Evolutionary conservation across 2,797 vertebrate genomes (phyloP).

Genomic region (Petrocephalus schoutedeni): DNA sequence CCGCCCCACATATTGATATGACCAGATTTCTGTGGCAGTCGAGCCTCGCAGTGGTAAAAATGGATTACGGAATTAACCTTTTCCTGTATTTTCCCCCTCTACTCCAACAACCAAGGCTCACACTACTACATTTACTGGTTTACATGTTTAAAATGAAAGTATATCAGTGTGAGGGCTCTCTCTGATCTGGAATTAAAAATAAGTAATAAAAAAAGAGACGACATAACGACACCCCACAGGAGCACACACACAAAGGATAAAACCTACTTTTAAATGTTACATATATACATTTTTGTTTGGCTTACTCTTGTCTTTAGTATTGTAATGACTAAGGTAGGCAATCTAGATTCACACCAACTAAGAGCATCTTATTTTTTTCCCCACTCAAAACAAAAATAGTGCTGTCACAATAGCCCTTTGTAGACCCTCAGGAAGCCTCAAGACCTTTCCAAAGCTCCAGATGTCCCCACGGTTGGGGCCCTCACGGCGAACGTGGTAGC

Average conservation of each 20-base stretch:
- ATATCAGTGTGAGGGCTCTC: not conserved
- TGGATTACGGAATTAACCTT: constrained; percentile 23
- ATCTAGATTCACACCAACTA: not conserved
- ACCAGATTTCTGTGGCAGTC: constrained; percentile 49
- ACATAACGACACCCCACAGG: not conserved
- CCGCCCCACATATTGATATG: constrained; percentile 25
- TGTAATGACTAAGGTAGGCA: not conserved
- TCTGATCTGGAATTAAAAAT: not conserved
- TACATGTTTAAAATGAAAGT: not conserved
- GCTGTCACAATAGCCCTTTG: constrained; percentile 5
- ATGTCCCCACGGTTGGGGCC: constrained; percentile 12
- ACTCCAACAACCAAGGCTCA: not conserved
- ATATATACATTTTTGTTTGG: not conserved
- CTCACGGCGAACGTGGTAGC: not conserved
- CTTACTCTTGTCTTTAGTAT: not conserved
- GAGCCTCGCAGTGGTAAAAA: constrained; percentile 46
- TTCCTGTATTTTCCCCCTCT: constrained; percentile 18
- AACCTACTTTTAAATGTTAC: not conserved
- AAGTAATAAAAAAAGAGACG: too few relatives aligned
- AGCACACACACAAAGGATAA: not conserved
- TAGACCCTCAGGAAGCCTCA: not conserved
- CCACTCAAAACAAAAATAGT: not conserved
- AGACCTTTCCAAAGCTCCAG: constrained; percentile 8
- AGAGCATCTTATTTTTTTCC: not conserved
- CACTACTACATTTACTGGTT: not conserved